A percentile compares a stretch with the other conserved stretches of the same genome.
Conservation (phyloP, 2,888 invertebrate genomes). For the Strigamia crassipes region DNA sequence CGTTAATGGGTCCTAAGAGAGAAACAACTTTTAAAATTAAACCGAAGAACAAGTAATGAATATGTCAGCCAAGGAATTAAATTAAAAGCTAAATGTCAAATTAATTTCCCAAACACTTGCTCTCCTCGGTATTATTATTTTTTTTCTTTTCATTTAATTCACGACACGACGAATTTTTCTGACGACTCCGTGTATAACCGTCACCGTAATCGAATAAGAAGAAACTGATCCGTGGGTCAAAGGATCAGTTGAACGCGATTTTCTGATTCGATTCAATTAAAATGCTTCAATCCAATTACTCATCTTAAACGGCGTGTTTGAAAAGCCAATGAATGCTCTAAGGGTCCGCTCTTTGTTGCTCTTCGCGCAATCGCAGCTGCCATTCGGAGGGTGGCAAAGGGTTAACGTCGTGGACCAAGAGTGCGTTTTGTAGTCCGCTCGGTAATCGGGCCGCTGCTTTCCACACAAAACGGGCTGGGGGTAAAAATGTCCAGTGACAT, state of each 20-base stretch:
- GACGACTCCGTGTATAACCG: not conserved
- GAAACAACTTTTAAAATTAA: conserved; percentile 33
- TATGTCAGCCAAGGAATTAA: conserved; percentile 16
- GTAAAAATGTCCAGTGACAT: conserved; percentile 24
- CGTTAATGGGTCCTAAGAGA: conserved; percentile 27
- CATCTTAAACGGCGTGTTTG: not conserved
- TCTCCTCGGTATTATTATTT: not conserved
- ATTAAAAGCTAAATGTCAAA: conserved; percentile 36
- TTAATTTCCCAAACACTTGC: conserved; percentile 35
- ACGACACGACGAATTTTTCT: not conserved
- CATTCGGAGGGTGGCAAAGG: conserved; percentile 12
- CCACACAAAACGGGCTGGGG: conserved; percentile 8
- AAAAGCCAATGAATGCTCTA: not conserved
- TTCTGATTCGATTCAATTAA: conserved; percentile 29
- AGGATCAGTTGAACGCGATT: not conserved
- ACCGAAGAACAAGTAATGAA: conserved; percentile 31
- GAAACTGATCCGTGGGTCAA: not conserved
- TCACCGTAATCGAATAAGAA: not conserved
- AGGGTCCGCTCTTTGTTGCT: conserved; percentile 22
- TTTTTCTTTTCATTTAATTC: not conserved
- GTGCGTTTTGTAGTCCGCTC: conserved; percentile 11
- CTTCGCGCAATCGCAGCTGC: conserved; percentile 20
- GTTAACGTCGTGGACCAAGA: conserved; percentile 8
- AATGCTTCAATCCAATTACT: conserved; percentile 35
- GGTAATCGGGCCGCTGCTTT: conserved; percentile 6